Conservation (phyloP, 2,888 invertebrate species). For the Sphaerophoria taeniata region DNA sequence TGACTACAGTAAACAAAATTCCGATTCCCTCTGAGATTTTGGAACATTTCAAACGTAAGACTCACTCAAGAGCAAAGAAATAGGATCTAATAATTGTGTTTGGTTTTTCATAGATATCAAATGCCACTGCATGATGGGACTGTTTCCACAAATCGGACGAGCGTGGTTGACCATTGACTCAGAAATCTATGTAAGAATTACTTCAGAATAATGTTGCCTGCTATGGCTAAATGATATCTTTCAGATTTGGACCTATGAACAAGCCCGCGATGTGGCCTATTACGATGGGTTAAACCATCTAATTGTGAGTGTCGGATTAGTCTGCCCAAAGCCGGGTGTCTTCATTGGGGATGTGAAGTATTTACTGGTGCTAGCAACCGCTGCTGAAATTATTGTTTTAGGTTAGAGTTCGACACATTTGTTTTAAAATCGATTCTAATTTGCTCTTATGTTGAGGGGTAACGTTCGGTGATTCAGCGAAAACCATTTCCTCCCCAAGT, state of each 20-base stretch:
- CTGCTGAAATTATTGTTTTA: constrained; percentile 91
- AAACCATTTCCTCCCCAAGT: constrained; percentile 78
- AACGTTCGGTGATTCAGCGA: constrained; percentile 80
- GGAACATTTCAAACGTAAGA: constrained; percentile 95
- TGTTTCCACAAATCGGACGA: constrained; percentile 97
- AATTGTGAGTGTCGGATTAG: constrained; percentile 95
- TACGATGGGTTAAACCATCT: constrained; percentile 98
- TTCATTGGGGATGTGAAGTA: constrained; percentile 96
- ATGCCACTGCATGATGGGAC: constrained; percentile 97
- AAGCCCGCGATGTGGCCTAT: constrained; percentile 97
- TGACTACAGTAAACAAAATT: constrained; percentile 91
- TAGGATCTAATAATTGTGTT: neutral
- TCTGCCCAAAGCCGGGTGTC: constrained; percentile 93
- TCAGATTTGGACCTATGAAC: constrained; percentile 95
- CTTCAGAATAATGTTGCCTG: neutral
- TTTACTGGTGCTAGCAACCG: constrained; percentile 95
- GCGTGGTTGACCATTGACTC: constrained; percentile 99
- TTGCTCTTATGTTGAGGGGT: constrained; percentile 76
- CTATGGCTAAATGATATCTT: neutral
- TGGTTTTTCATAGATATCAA: constrained; percentile 89
- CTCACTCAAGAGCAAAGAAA: neutral
- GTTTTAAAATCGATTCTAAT: neutral
- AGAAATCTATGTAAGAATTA: constrained; percentile 91
- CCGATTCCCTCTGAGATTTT: constrained; percentile 96
- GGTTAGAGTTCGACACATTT: constrained; percentile 72